Percentiles rank a stretch among this genome's conserved stretches.
phyloP scores from a whole-genome alignment of 2,113 vertebrate genomes.

The Apus apus region DNA sequence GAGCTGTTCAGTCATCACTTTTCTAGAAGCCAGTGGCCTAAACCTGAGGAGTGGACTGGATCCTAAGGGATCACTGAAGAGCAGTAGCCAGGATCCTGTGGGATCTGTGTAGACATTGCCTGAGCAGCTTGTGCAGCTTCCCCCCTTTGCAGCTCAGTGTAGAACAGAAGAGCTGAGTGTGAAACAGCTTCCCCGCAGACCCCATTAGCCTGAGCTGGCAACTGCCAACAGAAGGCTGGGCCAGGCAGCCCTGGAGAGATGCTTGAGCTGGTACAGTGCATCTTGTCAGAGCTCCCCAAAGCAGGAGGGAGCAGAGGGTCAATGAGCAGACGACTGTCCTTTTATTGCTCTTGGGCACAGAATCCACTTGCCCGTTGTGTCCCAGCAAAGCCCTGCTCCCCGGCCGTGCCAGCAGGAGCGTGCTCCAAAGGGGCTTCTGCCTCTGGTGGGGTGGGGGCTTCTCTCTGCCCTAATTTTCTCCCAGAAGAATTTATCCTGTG shows the following conservation, averaged over 20 bases:
- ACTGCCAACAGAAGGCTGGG: neutral
- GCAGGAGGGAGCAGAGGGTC: neutral
- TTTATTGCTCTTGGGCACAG: neutral
- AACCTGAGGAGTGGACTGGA: neutral
- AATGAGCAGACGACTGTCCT: accelerated
- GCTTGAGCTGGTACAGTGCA: neutral
- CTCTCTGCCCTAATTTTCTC: slow-evolving; percentile 47
- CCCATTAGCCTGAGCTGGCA: slow-evolving; percentile 40
- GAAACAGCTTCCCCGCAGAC: slow-evolving; percentile 46
- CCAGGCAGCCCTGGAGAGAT: neutral
- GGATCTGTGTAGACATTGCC: slow-evolving; percentile 14
- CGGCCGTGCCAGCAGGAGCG: neutral
- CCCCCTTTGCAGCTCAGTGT: neutral
- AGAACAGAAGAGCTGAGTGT: neutral
- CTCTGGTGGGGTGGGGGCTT: neutral
- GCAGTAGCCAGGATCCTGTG: neutral
- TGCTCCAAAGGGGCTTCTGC: neutral
- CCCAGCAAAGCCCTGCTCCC: neutral
- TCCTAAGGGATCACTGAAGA: neutral
- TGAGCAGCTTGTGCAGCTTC: slow-evolving; percentile 48
- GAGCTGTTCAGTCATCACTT: neutral
- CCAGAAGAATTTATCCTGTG: slow-evolving; percentile 43
- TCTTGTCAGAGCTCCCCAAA: neutral
- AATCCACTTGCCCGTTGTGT: neutral
- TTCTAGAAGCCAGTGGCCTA: neutral